Evolutionary conservation across 1,140 invertebrate species (phyloP).

Genomic region (Drosophila paulistorum): DNA sequence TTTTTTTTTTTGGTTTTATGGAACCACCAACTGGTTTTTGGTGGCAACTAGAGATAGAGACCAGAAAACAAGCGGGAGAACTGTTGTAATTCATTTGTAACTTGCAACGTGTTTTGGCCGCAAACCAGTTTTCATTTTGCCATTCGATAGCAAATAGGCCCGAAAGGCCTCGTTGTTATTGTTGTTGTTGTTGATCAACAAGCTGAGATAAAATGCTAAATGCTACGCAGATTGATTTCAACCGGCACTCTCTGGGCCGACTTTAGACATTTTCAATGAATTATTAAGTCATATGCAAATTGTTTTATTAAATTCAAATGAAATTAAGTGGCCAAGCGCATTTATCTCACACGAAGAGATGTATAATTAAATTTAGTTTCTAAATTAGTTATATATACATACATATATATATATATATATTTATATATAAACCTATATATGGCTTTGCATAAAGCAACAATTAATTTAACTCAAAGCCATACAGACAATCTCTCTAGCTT

Average conservation of each 20-base stretch:
- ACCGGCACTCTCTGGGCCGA: conserved; percentile 20
- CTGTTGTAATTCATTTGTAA: conserved; percentile 74
- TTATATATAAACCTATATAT: no score
- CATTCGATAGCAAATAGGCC: conserved; percentile 44
- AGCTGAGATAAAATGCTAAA: conserved; percentile 64
- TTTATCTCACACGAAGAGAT: conserved; percentile 22
- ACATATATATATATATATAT: no score
- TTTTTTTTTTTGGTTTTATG: conserved; percentile 5
- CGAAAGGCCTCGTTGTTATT: conserved; percentile 58
- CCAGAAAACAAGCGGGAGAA: conserved; percentile 43
- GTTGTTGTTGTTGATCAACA: background rate
- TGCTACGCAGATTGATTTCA: conserved; percentile 76
- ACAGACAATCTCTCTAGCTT: no score
- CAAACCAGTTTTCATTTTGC: conserved; percentile 59
- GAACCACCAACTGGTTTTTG: conserved; percentile 67
- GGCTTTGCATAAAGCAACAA: background rate
- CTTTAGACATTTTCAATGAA: conserved; percentile 49
- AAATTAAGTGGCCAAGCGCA: conserved; percentile 46
- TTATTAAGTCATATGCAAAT: conserved; percentile 64
- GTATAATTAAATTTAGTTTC: conserved; percentile 6
- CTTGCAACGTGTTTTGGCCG: conserved; percentile 63
- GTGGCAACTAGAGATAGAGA: no score
- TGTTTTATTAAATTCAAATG: conserved; percentile 39
- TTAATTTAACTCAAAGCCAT: background rate
- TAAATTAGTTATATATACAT: conserved; percentile 3